These are phyloP conservation scores for Cynopterus sphinx DNA, from an alignment of 2,797 vertebrate species.

Conservation along the genomic window DNA sequence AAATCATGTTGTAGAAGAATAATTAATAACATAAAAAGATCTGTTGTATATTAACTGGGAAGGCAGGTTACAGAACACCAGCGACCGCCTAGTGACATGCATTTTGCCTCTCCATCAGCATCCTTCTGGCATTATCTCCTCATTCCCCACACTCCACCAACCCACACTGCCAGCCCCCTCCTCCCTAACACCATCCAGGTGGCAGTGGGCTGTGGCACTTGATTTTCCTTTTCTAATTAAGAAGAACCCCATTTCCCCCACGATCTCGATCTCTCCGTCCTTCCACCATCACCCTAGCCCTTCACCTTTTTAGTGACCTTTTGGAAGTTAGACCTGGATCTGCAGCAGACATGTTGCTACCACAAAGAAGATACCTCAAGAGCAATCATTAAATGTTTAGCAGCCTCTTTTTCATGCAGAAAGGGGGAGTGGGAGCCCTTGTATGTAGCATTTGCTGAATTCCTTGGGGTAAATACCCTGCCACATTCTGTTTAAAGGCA, in stretches of 20 bases:
- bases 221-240: not conserved
- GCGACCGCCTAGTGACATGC: not conserved
- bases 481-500: not conserved
- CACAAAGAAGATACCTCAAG: not conserved
- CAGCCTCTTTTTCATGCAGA: not conserved
- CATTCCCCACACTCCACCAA: rapidly evolving
- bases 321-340: not conserved
- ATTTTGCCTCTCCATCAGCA: not conserved
- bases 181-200: not conserved
- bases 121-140: not conserved
- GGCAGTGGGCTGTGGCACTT: not conserved
- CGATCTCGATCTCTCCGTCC: too few species aligned
- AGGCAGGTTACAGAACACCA: not conserved
- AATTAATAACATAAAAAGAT: not conserved
- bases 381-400: not conserved
- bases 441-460: not conserved
- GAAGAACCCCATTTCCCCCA: not conserved
- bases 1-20: not conserved
- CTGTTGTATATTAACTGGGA: not conserved
- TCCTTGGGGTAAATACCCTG: not conserved
- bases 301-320: not conserved
- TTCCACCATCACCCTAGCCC: too few species aligned
- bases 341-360: not conserved
- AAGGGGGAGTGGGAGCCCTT: too few species aligned
- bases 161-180: rapidly evolving